Evolutionary conservation across 2,797 vertebrate genomes (phyloP), one percentile per base, ranked within the genome.

Genomic region (Perodicticus potto): DNA sequence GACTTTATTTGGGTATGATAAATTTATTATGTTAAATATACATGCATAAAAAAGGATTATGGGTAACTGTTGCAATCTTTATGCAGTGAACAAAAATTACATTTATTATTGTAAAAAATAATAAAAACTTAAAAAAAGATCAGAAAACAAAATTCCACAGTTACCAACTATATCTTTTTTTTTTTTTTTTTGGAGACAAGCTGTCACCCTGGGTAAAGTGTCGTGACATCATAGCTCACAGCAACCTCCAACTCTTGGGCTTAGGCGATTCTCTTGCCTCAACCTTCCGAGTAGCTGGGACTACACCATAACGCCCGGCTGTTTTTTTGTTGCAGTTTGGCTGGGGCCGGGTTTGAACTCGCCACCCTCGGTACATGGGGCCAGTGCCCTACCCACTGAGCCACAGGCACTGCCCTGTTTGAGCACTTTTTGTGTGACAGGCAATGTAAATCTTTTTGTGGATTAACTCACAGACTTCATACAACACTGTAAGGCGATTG

Each of bases 11-110:
- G 61, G 84, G 49, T 69, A 40, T 91, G 55, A 29, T 67, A 88
- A 85, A 32, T 19, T 4, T 22, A 82, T 85, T 81, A 59, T 88
- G 69, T 85, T 84, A 86, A 89, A 95, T 55, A 55, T 12, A 83
- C 57, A 87, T 32, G 10, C 12, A 83, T 20, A 84, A 76, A 57
- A 72, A 72, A 94, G 78, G 20, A 80, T 76, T 85, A 76, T 88
- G 84, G 59, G 23, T 91, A 84, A 49, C 45, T 82, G 92, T 89
- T 96, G 34, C 40, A 86, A 91, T 86, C 63, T 81, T 93, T 86
- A 70, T 43, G 40, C 19, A 78, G 63, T 82, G 43, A 84, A 17
- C 32, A 74, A 32, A 74, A 85, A 76, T n/a, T 76, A 76, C 70
- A 88, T 55, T 91, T 61, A 84, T 63, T 57, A 70, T 89, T 70